Base-by-base conservation (phyloP, 2,888 invertebrate genomes). In the Congeria kusceri region DNA sequence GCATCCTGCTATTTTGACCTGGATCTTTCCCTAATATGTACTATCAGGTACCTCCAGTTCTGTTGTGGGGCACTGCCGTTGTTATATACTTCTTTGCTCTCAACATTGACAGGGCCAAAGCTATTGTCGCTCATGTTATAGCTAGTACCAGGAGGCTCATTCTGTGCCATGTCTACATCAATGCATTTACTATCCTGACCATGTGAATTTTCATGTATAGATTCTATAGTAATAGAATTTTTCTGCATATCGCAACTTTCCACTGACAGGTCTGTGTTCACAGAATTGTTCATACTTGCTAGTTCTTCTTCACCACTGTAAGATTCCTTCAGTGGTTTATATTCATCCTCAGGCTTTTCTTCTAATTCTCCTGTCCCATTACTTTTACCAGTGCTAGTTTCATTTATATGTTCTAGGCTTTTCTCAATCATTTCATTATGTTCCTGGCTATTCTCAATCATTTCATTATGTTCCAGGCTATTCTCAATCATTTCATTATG, bases 31-130 rank as follows among this genome's bases (percentile, higher is more conserved):
- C n/a, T n/a, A n/a, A n/a, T n/a, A n/a, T n/a, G n/a, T n/a, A n/a
- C n/a, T n/a, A n/a, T n/a, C 9, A 44, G 25, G 18, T 49, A 74
- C 73, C 73, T 67, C 73, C 71, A 66, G 32, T 53, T 70, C 53
- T 68, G 63, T 46, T 71, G 61, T 23, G 18, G 9, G 28, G 28
- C 13, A 56, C 20, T 9, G 28, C 28, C 39, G 23, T 18, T 15
- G 3, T 49, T 5, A 20, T 53, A 66, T 3, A 29, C 23, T 39
- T n/a, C 28, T 39, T 39, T 39, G 39, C 39, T 39, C 39, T 11
- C 39, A 7, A 39, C 3, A 39, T 39, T 39, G 9, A 11, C 3
- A 39, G 15, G 39, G 39, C 39, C 39, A 39, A 39, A 39, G 11
- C 11, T 3, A 1, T 3, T 39, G 39, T 39, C 39, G 1, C 39